Evolutionary conservation across 2,888 invertebrate species (phyloP).

Genomic region (Dryocosmus kuriphilus): DNA sequence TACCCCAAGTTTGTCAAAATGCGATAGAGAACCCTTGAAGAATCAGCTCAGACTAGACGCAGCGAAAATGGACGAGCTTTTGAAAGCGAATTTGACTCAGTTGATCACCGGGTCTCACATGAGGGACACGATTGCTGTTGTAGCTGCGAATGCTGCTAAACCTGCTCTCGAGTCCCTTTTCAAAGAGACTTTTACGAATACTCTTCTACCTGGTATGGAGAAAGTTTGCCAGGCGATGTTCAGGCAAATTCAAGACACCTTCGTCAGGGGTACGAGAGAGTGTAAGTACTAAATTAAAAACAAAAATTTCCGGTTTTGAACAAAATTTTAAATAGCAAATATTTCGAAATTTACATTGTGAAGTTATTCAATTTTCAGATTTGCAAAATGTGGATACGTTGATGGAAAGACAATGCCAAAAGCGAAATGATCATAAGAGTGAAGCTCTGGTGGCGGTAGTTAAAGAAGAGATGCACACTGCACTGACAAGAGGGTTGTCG

Average conservation of each 20-base stretch:
- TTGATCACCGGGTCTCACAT: conserved; percentile 85
- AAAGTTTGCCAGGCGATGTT: conserved; percentile 92
- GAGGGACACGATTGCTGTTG: conserved; percentile 86
- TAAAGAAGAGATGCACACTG: conserved; percentile 71
- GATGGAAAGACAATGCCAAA: conserved; percentile 78
- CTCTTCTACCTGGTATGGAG: conserved; percentile 92
- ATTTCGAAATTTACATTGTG: background rate
- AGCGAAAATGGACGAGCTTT: conserved; percentile 84
- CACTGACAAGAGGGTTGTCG: conserved; percentile 67
- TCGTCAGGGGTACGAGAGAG: conserved; percentile 92
- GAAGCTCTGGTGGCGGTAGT: conserved; percentile 66
- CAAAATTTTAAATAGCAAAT: too few relatives aligned
- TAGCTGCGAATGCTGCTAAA: conserved; percentile 85
- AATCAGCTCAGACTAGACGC: conserved; percentile 80
- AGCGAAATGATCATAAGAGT: conserved; percentile 70
- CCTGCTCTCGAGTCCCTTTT: conserved; percentile 88
- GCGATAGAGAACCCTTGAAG: conserved; percentile 87
- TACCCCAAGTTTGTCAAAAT: conserved; percentile 82
- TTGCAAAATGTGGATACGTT: conserved; percentile 79
- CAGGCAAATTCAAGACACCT: conserved; percentile 92
- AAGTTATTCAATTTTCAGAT: conserved; percentile 70
- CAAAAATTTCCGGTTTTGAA: background rate
- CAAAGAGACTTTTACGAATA: conserved; percentile 86
- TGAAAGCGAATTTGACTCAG: conserved; percentile 89
- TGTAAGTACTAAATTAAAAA: conserved; percentile 81